Evolutionary conservation across 2,888 invertebrate species (phyloP).

Genomic region (Tipula lateralis): DNA sequence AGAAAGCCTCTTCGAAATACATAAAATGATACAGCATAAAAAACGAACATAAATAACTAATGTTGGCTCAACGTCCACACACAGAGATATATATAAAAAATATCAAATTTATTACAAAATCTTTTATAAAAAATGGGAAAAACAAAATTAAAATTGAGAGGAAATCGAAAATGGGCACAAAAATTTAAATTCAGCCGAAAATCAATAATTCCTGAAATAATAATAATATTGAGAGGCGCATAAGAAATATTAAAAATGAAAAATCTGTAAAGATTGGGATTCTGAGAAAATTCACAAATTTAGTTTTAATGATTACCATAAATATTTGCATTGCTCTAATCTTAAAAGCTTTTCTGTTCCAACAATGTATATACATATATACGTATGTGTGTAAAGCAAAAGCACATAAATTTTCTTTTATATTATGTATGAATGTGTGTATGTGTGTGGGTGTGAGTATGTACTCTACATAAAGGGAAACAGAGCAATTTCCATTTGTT

Average conservation of each 20-base stretch:
- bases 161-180: not conserved
- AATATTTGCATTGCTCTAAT: not conserved
- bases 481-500: not conserved
- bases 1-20: not conserved
- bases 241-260: not conserved
- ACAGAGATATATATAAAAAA: too few relatives aligned
- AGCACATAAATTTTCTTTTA: too few relatives aligned
- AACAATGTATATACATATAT: not conserved
- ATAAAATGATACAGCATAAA: not conserved
- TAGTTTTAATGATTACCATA: not conserved
- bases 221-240: not conserved
- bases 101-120: slow-evolving; percentile 3
- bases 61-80: not conserved
- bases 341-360: not conserved
- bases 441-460: too few relatives aligned
- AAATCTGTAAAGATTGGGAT: not conserved
- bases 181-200: not conserved
- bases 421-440: too few relatives aligned
- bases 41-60: not conserved
- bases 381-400: too few relatives aligned
- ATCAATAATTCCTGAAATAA: not conserved
- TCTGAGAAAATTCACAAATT: not conserved
- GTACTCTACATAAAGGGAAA: not conserved
- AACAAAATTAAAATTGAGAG: not conserved
- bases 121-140: not conserved